phyloP scores from a whole-genome alignment of 2,797 vertebrate genomes.

The Galaxias olidus region DNA sequence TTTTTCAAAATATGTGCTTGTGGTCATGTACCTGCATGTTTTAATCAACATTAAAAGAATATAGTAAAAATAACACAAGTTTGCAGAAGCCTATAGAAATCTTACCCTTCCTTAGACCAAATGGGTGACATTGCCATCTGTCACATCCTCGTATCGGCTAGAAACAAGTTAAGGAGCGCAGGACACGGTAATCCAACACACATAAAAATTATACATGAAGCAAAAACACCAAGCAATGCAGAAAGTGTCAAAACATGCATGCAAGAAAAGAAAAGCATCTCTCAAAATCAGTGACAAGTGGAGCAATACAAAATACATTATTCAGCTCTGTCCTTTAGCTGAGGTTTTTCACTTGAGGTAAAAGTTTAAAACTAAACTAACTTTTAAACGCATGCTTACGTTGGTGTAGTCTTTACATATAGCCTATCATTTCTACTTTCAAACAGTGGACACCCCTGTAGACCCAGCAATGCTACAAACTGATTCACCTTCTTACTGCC shows the following conservation, averaged over 20 bases:
- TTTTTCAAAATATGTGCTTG: too few species aligned
- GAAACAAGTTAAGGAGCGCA: conserved; percentile 45
- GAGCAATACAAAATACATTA: not conserved
- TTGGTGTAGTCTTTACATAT: too few species aligned
- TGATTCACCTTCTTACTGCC: not conserved
- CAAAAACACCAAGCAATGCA: conserved; percentile 12
- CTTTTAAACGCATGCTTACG: too few species aligned
- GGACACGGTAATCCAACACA: conserved; percentile 7
- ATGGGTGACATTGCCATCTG: conserved; percentile 45
- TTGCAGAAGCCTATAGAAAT: not conserved
- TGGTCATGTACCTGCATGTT: too few species aligned
- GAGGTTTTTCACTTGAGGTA: too few species aligned
- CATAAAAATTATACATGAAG: conserved; percentile 9
- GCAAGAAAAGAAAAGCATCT: not conserved
- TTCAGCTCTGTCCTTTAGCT: too few species aligned
- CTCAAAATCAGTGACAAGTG: not conserved
- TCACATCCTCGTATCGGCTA: conserved; percentile 32
- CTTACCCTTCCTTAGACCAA: not conserved
- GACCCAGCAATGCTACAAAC: not conserved
- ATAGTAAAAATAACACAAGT: not conserved
- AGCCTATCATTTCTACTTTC: too few species aligned
- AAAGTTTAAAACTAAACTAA: too few species aligned
- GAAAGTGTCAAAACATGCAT: conserved; percentile 3
- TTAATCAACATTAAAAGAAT: not conserved
- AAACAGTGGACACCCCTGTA: too few species aligned